These are phyloP conservation scores for Cettia cetti DNA, from an alignment of 2,113 vertebrate species.

Conservation along the genomic window DNA sequence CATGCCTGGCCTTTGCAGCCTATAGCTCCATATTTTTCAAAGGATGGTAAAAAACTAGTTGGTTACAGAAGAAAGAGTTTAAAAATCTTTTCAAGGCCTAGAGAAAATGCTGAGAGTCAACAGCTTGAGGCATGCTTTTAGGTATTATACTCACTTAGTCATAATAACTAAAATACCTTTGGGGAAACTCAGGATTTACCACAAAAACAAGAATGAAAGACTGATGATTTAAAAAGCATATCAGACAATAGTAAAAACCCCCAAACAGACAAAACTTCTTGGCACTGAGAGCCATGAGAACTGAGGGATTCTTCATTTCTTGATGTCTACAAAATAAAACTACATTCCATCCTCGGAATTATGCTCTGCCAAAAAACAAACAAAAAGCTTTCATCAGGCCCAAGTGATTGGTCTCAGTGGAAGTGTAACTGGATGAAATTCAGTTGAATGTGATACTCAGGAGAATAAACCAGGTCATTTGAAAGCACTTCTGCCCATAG, in stretches of 20 bases:
- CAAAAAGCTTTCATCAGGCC: background rate
- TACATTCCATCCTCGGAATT: background rate
- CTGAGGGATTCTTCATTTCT: background rate
- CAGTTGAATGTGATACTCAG: background rate
- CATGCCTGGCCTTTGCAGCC: background rate
- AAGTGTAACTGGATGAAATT: constrained; percentile 8
- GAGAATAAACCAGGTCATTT: constrained; percentile 1
- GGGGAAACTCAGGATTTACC: background rate
- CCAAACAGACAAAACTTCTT: background rate
- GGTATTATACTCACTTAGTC: background rate
- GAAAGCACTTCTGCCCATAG: background rate
- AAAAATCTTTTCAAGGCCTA: background rate
- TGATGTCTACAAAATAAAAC: background rate
- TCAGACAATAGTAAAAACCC: background rate
- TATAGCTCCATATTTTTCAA: background rate
- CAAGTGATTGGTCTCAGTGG: background rate
- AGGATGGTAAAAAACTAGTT: background rate
- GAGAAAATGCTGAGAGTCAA: background rate
- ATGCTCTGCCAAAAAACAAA: background rate
- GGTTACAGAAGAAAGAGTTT: background rate
- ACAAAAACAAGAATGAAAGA: background rate
- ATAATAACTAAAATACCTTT: background rate
- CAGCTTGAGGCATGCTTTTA: background rate
- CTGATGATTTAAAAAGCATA: background rate
- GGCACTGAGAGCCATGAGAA: background rate